Evolutionary conservation across 2,113 vertebrate species (phyloP), one percentile per base, ranked within the genome.

Genomic region (Oceanites oceanicus): DNA sequence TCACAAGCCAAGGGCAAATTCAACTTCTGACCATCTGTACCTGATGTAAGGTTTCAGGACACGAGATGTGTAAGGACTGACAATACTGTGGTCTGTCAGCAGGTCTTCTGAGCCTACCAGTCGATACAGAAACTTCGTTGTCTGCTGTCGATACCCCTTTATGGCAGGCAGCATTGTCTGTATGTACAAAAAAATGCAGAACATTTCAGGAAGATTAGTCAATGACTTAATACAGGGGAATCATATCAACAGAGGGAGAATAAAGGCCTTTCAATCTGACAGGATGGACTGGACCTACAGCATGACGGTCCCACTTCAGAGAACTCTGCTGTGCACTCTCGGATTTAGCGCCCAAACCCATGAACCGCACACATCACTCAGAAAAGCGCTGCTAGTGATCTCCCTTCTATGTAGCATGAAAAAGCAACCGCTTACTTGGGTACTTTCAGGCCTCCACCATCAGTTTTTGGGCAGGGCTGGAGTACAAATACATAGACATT

Each of bases 51-150:
- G 99, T 58, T 99, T 99, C 70, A 99, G 98, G 67, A 98, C 97
- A n/a, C 99, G 98, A 47, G 99, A 99, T 1, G 99, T 99, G 61
- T 99, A 99, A 8, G 99, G 99, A 94, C 99, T 99, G 96, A 99
- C 98, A 52, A 99, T 98, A 91, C 98, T 99, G 88, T 98, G 99
- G 89, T 99, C 99, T 90, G 97, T 68, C 63, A 98, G 91, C 78
- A 97, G 95, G 45, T 98, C 98, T 81, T 99, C 99, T 1, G 98
- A 98, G 81, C 99, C 99, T 94, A 99, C 99, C 87, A 99, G 94
- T 30, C 99, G 98, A 88, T 99, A 99, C 85, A 99, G 98, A 97
- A 99, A 99, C 70, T 98, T 99, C 5, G 98, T 97, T 0, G 97
- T 97, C 62, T 97, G 95, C 78, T 98, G 98, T 49, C 98, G 97